Conservation (phyloP, 2,888 invertebrate genomes). For the Napeogenes inachia region DNA sequence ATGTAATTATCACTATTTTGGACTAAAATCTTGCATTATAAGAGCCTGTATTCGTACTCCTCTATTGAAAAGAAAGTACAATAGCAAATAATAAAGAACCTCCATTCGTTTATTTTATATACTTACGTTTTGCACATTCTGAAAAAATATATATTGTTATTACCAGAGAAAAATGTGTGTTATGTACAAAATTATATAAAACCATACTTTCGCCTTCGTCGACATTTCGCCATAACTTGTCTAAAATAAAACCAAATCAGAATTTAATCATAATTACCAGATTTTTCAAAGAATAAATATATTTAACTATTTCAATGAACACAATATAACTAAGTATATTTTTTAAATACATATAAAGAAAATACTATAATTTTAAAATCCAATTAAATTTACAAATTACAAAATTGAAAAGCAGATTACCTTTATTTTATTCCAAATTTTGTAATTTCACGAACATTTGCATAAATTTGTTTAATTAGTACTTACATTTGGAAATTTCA, state of each 20-base stretch:
- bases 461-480: slow-evolving; percentile 4
- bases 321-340: no score
- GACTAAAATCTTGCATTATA: no score
- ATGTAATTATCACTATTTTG: no score
- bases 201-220: slow-evolving; percentile 39
- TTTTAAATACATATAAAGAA: no score
- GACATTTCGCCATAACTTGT: slow-evolving; percentile 40
- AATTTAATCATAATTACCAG: not conserved
- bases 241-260: slow-evolving; percentile 29
- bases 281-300: not conserved
- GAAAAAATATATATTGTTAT: slow-evolving; percentile 28
- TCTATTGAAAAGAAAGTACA: not conserved
- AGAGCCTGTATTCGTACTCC: no score
- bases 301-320: no score
- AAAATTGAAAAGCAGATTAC: not conserved
- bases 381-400: not conserved
- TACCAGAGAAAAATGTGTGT: not conserved
- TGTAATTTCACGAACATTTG: slow-evolving; percentile 3
- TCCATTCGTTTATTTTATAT: not conserved
- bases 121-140: slow-evolving; percentile 46
- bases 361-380: no score
- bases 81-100: not conserved
- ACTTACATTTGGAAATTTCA: slow-evolving; percentile 10
- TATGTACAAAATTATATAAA: not conserved
- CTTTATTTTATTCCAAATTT: no score